Evolutionary conservation across 2,888 invertebrate genomes (phyloP), one percentile per base, ranked within the genome.

Genomic region (Antheraea assamensis): DNA sequence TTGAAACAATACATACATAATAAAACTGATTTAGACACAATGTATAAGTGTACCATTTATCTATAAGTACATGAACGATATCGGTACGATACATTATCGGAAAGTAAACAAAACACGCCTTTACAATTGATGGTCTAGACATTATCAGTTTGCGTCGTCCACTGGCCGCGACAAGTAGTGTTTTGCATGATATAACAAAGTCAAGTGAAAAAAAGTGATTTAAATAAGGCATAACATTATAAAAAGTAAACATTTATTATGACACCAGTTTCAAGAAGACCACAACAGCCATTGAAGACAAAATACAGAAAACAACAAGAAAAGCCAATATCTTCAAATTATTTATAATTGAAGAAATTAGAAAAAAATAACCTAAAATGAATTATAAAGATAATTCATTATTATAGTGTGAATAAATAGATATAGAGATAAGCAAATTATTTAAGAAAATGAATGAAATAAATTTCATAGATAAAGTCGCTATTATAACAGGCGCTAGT

Each of bases 401-500:
- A 49, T 19, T 49, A 49, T 15, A 55, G 55, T 31, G 30, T 21
- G 5, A 17, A 13, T 27, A 0, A 71, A 70, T 21, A 47, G 13
- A 61, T 49, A 27, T n/a, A 52, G 68, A 66, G 30, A 64, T 52
- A 73, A n/a, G 49, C 35, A 52, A 72, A 27, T 17, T 68, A 10
- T 31, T 71, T 71, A 13, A 30, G 2, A 74, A 76, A 55, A 86
- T 87, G 87, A 82, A 86, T 15, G 76, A 76, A 70, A 80, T 89
- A 30, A 78, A 87, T 71, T 85, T 89, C 31, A 78, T 73, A 61
- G 82, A 83, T 17, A 89, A 89, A 84, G 87, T 88, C 2, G 87
- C 85, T 13, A 88, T 90, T 24, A 79, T 89, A 71, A 89, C 89
- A 8, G 89, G 89, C 0, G 88, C 89, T 0, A 89, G 89, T 76